Base-by-base conservation (phyloP, 2,797 vertebrate genomes). In the Pogonophryne albipinna region DNA sequence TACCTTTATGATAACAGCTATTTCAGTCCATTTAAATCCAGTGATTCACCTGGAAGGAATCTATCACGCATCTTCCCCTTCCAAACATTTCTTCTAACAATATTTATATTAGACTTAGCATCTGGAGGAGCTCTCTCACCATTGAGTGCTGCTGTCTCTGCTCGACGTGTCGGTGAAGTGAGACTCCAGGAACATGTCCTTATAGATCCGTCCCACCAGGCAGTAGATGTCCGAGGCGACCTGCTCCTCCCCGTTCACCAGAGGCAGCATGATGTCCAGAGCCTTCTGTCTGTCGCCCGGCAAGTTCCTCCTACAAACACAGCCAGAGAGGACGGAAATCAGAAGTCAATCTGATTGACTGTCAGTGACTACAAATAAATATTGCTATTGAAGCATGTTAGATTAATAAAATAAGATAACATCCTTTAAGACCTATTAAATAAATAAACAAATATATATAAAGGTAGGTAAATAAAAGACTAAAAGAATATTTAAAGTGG, bases 211-310 rank as follows among this genome's bases (percentile, higher is more conserved):
- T 67, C 98, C 98, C 81, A 99, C 96, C 31, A 99, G 90, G 86
- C 98, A 99, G 90, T 98, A 99, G 93, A 99, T 97, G 91, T 99
- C 98, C 1, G 98, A 99, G 64, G 98, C 97, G 31, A 97, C 97
- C 86, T 99, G 97, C 63, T 95, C 96, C 76, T 98, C 96, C 4
- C 91, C 94, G 79, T 98, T 92, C 75, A 99, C 97, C 86, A 99
- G 90, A 0, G 97, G 97, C 86, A 98, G 92, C 97, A 99, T 99
- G 85, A 97, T 97, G 90, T 96, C 96, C 90, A 99, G 95, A 46
- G 98, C 98, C 89, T 97, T 99, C 86, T 96, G 94, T 67, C 97
- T 91, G 90, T 99, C 98, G 31, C 96, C 96, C 0, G 95, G 95
- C n/a, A 96, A 94, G 90, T 99, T 99, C 89, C 98, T 94, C 94